Base-by-base conservation (phyloP, 2,888 invertebrate species). In the Heliconius aoede region DNA sequence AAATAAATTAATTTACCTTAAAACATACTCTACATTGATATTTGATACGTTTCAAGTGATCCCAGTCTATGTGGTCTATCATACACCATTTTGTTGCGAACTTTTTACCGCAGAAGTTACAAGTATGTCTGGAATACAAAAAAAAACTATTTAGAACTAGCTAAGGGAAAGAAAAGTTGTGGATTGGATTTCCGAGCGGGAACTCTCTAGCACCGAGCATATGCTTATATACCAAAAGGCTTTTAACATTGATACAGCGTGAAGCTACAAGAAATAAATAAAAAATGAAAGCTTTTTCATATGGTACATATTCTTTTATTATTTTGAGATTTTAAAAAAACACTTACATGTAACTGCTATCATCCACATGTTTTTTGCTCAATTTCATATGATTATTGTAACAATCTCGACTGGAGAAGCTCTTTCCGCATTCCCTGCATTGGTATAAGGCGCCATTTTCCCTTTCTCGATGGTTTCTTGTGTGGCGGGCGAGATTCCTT, bases 11-110 rank as follows among this genome's bases (percentile, higher is more conserved):
- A n/a, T 21, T 40, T 81, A 92, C 94, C 90, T 94, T 94, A 21
- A 90, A 91, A 80, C 94, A 94, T 0, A 90, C 87, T 21, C 82
- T 86, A 83, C 94, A 94, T 64, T 92, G 91, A 28, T 94, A 94
- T 15, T 93, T 93, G 74, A 94, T 88, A 0, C 87, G 81, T 78
- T 93, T 92, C 55, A 93, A 77, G 65, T 94, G 94, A 13, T 94
- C 94, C 94, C 94, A 94, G 78, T 94, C 92, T 0, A 94, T 86
- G 75, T 94, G 94, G 73, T 94, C 94, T 0, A 92, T 89, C 82
- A 94, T 87, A 28, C 93, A 93, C 91, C 92, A 94, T 75, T 91
- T 91, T 0, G 92, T 89, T 0, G 93, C 88, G 80, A 93, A 94
- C 55, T 91, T 91, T 79, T 94, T 94, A 0, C 90, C 90, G 71